phyloP scores from a whole-genome alignment of 2,888 invertebrate species.

The Acrobasis suavella region DNA sequence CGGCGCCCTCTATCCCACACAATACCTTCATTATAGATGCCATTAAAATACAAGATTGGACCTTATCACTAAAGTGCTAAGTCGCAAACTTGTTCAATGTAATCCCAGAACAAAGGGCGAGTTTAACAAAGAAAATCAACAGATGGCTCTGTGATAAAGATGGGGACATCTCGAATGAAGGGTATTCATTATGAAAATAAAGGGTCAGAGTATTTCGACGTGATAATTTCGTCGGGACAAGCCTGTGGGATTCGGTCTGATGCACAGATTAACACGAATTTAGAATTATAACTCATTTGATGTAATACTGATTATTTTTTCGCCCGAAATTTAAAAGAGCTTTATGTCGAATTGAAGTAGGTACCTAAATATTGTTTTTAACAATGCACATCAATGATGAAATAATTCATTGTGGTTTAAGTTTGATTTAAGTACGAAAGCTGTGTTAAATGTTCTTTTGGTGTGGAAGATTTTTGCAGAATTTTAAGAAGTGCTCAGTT shows the following conservation, averaged over 20 bases:
- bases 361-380: neutral
- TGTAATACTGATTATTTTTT: neutral
- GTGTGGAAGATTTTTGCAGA: neutral
- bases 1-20: constrained; percentile 57
- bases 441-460: neutral
- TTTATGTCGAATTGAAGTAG: neutral
- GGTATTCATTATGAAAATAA: constrained; percentile 63
- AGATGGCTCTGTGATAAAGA: constrained; percentile 67
- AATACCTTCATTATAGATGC: constrained; percentile 56
- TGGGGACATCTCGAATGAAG: constrained; percentile 49
- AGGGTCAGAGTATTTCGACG: constrained; percentile 46
- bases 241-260: constrained; percentile 32
- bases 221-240: constrained; percentile 44
- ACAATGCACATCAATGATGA: neutral
- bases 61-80: constrained; percentile 49
- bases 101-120: constrained; percentile 44
- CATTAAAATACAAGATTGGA: constrained; percentile 45
- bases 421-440: neutral
- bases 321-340: neutral
- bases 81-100: constrained; percentile 45
- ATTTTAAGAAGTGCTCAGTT: too few relatives aligned
- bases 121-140: constrained; percentile 70
- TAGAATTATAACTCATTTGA: constrained; percentile 10
- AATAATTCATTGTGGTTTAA: neutral
- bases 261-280: constrained; percentile 31